Evolutionary conservation across 2,113 vertebrate genomes (phyloP).

Genomic region (Conger conger): DNA sequence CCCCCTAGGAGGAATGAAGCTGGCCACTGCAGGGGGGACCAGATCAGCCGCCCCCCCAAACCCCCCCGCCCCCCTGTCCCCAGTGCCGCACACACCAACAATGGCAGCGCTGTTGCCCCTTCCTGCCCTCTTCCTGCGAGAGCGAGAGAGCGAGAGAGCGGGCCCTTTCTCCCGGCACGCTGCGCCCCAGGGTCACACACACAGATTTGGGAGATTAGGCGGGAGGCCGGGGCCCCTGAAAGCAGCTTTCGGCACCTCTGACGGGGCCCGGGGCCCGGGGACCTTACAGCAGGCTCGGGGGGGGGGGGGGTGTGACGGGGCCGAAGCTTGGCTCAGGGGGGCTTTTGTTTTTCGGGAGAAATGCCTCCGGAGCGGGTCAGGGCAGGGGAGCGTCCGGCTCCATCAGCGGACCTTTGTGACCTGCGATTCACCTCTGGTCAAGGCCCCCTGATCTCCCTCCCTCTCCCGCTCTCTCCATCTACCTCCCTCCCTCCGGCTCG

Average conservation of each 20-base stretch:
- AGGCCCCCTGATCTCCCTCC: not conserved
- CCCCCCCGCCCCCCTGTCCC: not conserved
- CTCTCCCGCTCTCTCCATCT: not conserved
- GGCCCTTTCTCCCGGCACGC: not conserved
- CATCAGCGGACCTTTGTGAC: not conserved
- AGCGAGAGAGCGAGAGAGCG: not conserved
- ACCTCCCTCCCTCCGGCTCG: no score
- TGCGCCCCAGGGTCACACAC: not conserved
- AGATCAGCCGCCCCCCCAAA: not conserved
- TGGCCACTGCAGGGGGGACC: not conserved
- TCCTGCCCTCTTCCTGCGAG: conserved; percentile 5
- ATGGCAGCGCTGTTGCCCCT: not conserved
- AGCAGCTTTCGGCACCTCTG: not conserved
- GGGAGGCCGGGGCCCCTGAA: not conserved
- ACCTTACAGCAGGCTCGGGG: not conserved
- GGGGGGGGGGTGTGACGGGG: no score
- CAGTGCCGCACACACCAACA: not conserved
- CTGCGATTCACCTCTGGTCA: not conserved
- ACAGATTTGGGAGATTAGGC: conserved; percentile 16
- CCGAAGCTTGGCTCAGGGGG: not conserved
- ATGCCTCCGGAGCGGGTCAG: not conserved
- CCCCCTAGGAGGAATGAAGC: no score
- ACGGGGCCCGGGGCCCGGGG: not conserved
- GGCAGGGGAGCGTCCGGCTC: not conserved
- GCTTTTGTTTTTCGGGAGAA: conserved; percentile 12